Base-by-base conservation (phyloP, 92 coral and sea anemone genomes). In the Diadumene lineata region DNA sequence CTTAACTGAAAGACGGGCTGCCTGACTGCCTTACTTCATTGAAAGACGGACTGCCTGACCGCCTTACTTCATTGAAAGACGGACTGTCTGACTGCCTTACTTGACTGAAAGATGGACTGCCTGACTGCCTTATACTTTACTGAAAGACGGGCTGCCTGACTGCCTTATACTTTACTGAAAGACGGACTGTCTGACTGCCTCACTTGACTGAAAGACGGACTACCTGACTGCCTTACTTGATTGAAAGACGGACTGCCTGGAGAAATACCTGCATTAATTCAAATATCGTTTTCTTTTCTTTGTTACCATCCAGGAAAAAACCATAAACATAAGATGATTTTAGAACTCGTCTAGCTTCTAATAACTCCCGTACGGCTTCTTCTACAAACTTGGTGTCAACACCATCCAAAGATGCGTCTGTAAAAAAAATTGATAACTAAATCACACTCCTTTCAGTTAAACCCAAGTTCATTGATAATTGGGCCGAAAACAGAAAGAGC, bases 251-350 rank as follows among this genome's bases (percentile, higher is more conserved):
- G 64, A 38, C 48, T 38, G 48, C 6, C 0, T 66, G 50, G 38
- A 66, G 33, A 30, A 66, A 10, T 70, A 86, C 98, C 97, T 94
- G 98, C 97, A 94, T 91, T 43, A 87, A 73, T 62, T 94, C 98
- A 89, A 94, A 94, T 70, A 94, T 94, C 21, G 84, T 90, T 56
- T 89, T 94, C 87, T 88, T 94, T 79, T 94, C 94, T 69, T 76
- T 87, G 84, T 79, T 91, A n/a, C 93, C 93, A 48, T 81, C 88
- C 26, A 94, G 86, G 73, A 83, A 94, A 76, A 66, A 91, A 0
- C 98, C 98, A 53, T 94, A 88, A 9, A 89, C 97, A 67, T 94
- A 94, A 21, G 98, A 94, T 10, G 98, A 89, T 77, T 89, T 84
- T 31, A 94, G 86, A 3, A 94, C 92, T 62, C 94, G 80, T 34